Percentiles rank a stretch among this genome's conserved stretches.
phyloP scores from a whole-genome alignment of 2,888 invertebrate species.

The Ochropacha duplaris region DNA sequence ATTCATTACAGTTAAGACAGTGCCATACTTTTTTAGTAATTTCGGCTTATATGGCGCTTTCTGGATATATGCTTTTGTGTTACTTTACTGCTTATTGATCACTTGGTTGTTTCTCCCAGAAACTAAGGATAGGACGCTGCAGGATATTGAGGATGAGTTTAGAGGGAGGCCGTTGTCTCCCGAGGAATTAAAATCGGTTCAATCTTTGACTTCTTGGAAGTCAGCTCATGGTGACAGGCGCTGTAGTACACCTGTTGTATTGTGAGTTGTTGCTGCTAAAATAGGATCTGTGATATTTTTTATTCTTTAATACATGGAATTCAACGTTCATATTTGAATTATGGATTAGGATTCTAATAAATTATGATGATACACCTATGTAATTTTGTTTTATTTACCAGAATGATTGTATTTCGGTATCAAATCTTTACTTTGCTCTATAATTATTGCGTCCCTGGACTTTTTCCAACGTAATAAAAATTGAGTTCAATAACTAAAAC shows the following conservation, averaged over 20 bases:
- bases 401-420: too few relatives aligned
- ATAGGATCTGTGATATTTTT: neutral
- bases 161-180: conserved; percentile 37
- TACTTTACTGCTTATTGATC: conserved; percentile 49
- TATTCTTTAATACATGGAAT: neutral
- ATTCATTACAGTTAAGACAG: conserved; percentile 56
- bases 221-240: neutral
- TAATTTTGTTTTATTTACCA: too few relatives aligned
- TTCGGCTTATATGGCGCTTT: conserved; percentile 56
- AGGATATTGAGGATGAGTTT: conserved; percentile 65
- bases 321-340: neutral
- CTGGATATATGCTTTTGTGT: conserved; percentile 49
- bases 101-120: conserved; percentile 58
- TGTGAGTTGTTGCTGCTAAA: neutral
- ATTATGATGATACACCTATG: too few relatives aligned
- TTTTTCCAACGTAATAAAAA: too few relatives aligned
- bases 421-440: too few relatives aligned
- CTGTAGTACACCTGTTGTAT: neutral
- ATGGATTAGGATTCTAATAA: too few relatives aligned
- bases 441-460: too few relatives aligned
- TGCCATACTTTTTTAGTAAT: conserved; percentile 45
- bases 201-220: conserved; percentile 48
- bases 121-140: conserved; percentile 63
- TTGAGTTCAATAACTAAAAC: too few relatives aligned
- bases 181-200: conserved; percentile 48